A percentile compares a stretch with the other conserved stretches of the same genome.
These are phyloP conservation scores for Rhagophthalmus giganteus DNA, from an alignment of 2,888 invertebrate genomes.

Conservation along the genomic window DNA sequence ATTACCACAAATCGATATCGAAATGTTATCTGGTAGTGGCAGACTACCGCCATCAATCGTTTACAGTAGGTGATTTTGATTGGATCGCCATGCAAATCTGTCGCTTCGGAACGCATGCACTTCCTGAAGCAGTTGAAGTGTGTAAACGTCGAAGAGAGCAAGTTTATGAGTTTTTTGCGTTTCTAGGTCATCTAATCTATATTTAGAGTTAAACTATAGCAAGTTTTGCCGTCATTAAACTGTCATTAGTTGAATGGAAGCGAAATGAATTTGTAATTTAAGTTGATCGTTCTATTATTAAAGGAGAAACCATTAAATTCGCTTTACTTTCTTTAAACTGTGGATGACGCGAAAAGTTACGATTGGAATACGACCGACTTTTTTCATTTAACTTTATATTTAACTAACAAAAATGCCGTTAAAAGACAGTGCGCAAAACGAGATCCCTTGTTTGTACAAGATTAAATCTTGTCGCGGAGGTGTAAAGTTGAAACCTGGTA, in stretches of 20 bases:
- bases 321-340: slow-evolving; percentile 5
- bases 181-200: slow-evolving; percentile 9
- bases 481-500: slow-evolving; percentile 31
- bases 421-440: slow-evolving; percentile 4
- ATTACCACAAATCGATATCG: slow-evolving; percentile 9
- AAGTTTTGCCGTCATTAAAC: slow-evolving; percentile 11
- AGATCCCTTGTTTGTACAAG: slow-evolving; percentile 16
- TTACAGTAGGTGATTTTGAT: slow-evolving; percentile 28
- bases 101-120: slow-evolving; percentile 12
- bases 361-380: no score
- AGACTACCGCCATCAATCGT: slow-evolving; percentile 24
- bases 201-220: slow-evolving; percentile 7
- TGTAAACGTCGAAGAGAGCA: slow-evolving; percentile 9
- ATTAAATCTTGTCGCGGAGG: slow-evolving; percentile 30
- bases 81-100: slow-evolving; percentile 22
- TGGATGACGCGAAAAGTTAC: no score
- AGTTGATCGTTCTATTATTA: slow-evolving; percentile 1
- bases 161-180: slow-evolving; percentile 13
- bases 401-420: slow-evolving; percentile 7
- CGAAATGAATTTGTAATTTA: slow-evolving; percentile 6
- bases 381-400: no score
- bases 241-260: slow-evolving; percentile 1
- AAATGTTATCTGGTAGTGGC: slow-evolving; percentile 22
- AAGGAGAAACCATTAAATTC: background rate
- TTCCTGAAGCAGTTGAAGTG: slow-evolving; percentile 7